These are phyloP conservation scores for Paradoxurus hermaphroditus DNA, from an alignment of 2,113 vertebrate species.

Conservation along the genomic window DNA sequence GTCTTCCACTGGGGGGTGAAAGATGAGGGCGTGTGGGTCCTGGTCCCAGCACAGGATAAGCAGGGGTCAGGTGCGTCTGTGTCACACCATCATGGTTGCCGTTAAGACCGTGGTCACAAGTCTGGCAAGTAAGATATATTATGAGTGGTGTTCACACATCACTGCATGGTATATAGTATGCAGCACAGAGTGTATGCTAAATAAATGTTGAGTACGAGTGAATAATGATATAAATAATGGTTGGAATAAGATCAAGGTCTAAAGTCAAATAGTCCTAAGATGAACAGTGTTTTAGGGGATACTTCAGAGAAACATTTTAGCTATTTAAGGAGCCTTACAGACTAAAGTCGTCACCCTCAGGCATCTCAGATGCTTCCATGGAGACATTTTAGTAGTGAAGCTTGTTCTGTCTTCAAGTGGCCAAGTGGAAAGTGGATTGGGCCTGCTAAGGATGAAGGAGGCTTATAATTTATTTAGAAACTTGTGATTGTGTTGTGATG, in stretches of 20 bases:
- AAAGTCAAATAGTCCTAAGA: not conserved
- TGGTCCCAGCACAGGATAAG: not conserved
- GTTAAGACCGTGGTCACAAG: not conserved
- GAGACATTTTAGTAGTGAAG: not conserved
- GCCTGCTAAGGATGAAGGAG: not conserved
- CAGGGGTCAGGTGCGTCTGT: not conserved
- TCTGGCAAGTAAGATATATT: not conserved
- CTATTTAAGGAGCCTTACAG: not conserved
- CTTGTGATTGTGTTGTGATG: not conserved
- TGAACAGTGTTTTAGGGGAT: not conserved
- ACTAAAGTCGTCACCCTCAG: not conserved
- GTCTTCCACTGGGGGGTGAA: not conserved
- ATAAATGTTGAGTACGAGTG: not conserved
- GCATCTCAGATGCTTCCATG: not conserved
- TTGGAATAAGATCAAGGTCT: not conserved
- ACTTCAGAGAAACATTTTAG: not conserved
- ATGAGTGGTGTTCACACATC: not conserved
- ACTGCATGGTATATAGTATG: not conserved
- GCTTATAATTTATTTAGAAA: conserved; percentile 4
- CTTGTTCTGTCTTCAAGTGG: not conserved
- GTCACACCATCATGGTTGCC: not conserved
- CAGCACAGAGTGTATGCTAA: not conserved
- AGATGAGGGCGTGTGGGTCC: not conserved
- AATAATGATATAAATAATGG: not conserved
- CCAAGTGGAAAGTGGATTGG: not conserved